Conservation (phyloP, 1,140 invertebrate species). For the Ceratina calcarata region DNA sequence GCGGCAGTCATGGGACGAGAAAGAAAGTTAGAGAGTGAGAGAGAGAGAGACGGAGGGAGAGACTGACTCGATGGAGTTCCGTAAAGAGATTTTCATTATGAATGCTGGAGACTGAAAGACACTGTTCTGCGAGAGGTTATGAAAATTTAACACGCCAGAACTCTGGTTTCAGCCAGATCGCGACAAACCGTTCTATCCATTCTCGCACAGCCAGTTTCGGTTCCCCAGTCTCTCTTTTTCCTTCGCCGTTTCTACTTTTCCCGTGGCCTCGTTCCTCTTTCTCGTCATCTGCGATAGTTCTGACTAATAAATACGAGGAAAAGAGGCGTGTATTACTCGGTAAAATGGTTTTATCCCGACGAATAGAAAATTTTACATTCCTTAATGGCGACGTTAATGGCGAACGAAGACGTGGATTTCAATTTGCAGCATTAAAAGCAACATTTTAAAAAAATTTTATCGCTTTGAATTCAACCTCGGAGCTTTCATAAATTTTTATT, state of each 20-base stretch:
- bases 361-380: conserved; percentile 33
- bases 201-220: conserved; percentile 1
- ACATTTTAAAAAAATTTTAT: not conserved
- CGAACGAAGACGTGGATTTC: not conserved
- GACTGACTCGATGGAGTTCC: conserved; percentile 42
- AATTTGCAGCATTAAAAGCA: not conserved
- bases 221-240: conserved; percentile 9
- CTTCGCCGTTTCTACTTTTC: conserved; percentile 5
- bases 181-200: conserved; percentile 36
- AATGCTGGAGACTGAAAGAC: conserved; percentile 58
- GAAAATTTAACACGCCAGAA: conserved; percentile 68
- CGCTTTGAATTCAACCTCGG: no score
- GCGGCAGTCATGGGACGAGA: conserved; percentile 20
- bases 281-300: not conserved
- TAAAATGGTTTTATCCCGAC: not conserved
- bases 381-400: conserved; percentile 4
- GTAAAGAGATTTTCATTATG: conserved; percentile 68
- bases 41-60: not conserved
- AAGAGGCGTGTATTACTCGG: not conserved
- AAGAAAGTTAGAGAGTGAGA: not conserved
- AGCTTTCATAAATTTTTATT: no score
- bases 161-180: conserved; percentile 49
- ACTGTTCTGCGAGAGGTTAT: conserved; percentile 62
- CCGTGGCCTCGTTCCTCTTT: not conserved
- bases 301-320: conserved; percentile 40